Conservation (phyloP, 2,797 vertebrate species). For the Malacoctenus gilli region DNA sequence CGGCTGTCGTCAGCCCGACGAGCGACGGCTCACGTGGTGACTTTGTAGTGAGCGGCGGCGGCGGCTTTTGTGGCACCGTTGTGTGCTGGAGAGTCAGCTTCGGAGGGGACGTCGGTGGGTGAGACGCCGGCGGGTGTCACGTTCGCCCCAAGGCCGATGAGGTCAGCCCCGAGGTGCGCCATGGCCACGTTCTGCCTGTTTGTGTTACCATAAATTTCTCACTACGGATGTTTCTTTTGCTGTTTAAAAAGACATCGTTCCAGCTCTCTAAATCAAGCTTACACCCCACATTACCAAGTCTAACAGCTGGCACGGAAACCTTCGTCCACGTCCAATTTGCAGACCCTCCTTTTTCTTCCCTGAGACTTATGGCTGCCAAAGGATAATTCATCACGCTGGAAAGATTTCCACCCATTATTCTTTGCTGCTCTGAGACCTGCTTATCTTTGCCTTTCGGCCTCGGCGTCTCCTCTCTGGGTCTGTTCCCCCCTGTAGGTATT, state of each 20-base stretch:
- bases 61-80: slow-evolving; percentile 10
- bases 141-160: background rate
- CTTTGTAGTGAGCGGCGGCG: slow-evolving; percentile 12
- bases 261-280: slow-evolving; percentile 19
- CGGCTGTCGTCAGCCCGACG: slow-evolving; percentile 41
- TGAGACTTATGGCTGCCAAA: slow-evolving; percentile 36
- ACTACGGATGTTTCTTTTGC: slow-evolving; percentile 34
- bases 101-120: background rate
- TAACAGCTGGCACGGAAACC: slow-evolving; percentile 49
- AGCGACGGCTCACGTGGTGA: slow-evolving; percentile 15
- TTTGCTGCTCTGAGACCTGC: slow-evolving; percentile 17
- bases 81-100: background rate
- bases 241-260: slow-evolving; percentile 25
- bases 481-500: slow-evolving; percentile 33
- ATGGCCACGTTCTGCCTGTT: background rate
- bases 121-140: background rate
- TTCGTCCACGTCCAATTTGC: slow-evolving; percentile 31
- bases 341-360: slow-evolving; percentile 9
- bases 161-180: background rate
- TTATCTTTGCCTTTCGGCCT: slow-evolving; percentile 47
- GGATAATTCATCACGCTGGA: slow-evolving; percentile 41
- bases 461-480: slow-evolving; percentile 1
- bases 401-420: slow-evolving; percentile 51
- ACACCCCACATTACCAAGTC: slow-evolving; percentile 18
- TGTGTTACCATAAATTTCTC: slow-evolving; percentile 5